These are phyloP conservation scores for Silurus asotus DNA, from an alignment of 2,113 vertebrate genomes.

Conservation along the genomic window DNA sequence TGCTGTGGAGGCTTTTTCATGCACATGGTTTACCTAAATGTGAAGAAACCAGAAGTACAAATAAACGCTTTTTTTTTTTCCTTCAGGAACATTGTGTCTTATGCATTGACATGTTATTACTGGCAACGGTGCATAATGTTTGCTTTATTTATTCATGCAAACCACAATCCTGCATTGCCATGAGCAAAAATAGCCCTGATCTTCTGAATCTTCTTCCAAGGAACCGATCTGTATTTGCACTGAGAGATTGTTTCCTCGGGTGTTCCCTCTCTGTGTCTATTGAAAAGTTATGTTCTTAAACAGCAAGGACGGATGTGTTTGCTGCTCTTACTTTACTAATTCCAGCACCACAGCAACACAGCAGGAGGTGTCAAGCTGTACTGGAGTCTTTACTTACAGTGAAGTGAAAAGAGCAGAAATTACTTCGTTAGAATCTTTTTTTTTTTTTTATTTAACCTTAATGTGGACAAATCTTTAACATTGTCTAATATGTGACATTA, in stretches of 20 bases:
- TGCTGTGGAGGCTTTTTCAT: conserved; percentile 38
- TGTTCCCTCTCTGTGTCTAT: not conserved
- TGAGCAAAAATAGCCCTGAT: conserved; percentile 44
- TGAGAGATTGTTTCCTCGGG: conserved; percentile 58
- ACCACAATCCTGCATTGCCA: not conserved
- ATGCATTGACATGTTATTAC: not conserved
- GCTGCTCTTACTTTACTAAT: conserved; percentile 69
- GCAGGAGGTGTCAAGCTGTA: conserved; percentile 46
- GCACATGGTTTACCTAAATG: conserved; percentile 35
- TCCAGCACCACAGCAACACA: conserved; percentile 62
- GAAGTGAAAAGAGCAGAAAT: conserved; percentile 24
- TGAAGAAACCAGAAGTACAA: conserved; percentile 20
- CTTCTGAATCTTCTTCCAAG: conserved; percentile 44
- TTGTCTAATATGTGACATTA: conserved; percentile 34
- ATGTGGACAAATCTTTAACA: not conserved
- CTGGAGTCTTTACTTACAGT: conserved; percentile 35
- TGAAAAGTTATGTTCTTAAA: conserved; percentile 56
- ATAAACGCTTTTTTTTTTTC: not conserved
- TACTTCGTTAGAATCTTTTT: not conserved
- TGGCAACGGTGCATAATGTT: not conserved
- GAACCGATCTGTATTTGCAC: conserved; percentile 62
- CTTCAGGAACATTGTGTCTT: not conserved
- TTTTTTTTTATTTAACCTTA: not conserved
- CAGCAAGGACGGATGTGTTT: conserved; percentile 66
- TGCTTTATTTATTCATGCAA: not conserved